Evolutionary conservation across 2,888 invertebrate genomes (phyloP).

Genomic region (Steinernema carpocapsae): DNA sequence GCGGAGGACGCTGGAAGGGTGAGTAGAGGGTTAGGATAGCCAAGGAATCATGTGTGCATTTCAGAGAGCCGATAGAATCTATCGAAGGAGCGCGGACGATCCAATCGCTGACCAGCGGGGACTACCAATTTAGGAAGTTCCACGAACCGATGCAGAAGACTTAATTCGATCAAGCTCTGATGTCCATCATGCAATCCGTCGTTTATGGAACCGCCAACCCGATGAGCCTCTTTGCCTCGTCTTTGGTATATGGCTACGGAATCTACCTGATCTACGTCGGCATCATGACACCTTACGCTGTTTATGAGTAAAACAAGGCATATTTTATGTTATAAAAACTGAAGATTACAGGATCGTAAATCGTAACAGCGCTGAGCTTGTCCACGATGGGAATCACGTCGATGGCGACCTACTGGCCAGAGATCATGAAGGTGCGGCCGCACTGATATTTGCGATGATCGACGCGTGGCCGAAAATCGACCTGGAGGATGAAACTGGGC

Average conservation of each 20-base stretch:
- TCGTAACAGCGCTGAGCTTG: conserved; percentile 19
- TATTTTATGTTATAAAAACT: neutral
- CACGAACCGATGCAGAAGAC: conserved; percentile 15
- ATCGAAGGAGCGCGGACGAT: conserved; percentile 70
- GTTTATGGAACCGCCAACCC: conserved; percentile 20
- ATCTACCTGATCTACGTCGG: conserved; percentile 31
- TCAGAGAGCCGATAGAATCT: conserved; percentile 68
- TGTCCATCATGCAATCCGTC: conserved; percentile 15
- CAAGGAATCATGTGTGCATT: too few relatives aligned
- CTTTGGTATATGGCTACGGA: conserved; percentile 8
- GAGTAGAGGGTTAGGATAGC: too few relatives aligned
- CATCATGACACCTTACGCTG: conserved; percentile 2
- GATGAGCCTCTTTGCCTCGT: conserved; percentile 13
- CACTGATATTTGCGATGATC: conserved; percentile 70
- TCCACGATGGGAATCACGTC: conserved; percentile 45
- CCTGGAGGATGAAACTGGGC: conserved; percentile 52
- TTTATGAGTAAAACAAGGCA: neutral
- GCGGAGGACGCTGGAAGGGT: conserved; percentile 27
- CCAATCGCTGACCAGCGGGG: conserved; percentile 68
- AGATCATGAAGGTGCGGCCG: conserved; percentile 71
- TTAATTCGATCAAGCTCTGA: conserved; percentile 2
- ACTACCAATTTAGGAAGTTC: conserved; percentile 57
- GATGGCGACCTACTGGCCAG: conserved; percentile 56
- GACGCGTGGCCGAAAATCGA: conserved; percentile 69
- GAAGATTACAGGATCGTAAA: neutral